Percentiles rank a stretch among this genome's conserved stretches.
phyloP scores from a whole-genome alignment of 2,113 vertebrate species.

The Felis catus region F.catus_Fca126_mat1.0 CM031418.1:136937001-136937500 shows the following conservation, averaged over 20 bases:
- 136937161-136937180: accelerated
- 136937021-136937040: accelerated
- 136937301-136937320: not conserved
- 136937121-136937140: accelerated
- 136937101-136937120: not conserved
- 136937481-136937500: too few species aligned
- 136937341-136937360: not conserved
- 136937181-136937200: not conserved
- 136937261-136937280: not conserved
- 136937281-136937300: not conserved
- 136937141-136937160: accelerated
- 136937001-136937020: accelerated
- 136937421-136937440: accelerated
- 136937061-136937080: too few species aligned
- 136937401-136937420: not conserved
- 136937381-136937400: too few species aligned
- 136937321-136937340: too few species aligned
- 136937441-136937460: accelerated
- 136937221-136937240: not conserved
- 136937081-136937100: not conserved
- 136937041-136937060: accelerated
- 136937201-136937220: accelerated
- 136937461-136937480: not conserved
- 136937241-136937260: not conserved
- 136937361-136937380: not conserved